Conservation (phyloP, 2,888 invertebrate species). For the Hyalella azteca region DNA sequence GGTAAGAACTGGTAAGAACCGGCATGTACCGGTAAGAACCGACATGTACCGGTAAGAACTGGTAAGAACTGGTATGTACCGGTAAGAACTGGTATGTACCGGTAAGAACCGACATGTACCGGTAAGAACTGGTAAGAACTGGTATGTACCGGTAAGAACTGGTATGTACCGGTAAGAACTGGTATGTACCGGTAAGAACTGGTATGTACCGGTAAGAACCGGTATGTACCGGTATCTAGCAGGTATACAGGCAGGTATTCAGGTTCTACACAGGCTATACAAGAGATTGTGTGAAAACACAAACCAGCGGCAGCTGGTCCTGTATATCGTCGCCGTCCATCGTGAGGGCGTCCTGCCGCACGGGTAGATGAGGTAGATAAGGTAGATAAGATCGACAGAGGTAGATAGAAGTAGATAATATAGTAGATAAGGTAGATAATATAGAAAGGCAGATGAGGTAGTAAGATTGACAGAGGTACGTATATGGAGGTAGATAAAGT, state of each 20-base stretch:
- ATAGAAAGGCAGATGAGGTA: neutral
- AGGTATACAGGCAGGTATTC: neutral
- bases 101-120: too few species aligned
- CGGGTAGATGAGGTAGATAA: conserved; percentile 18
- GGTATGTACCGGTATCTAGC: neutral
- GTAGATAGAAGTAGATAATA: neutral
- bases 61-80: too few species aligned
- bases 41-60: too few species aligned
- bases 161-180: too few species aligned
- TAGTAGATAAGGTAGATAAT: neutral
- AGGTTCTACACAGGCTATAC: neutral
- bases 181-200: conserved; percentile 19
- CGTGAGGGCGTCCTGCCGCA: conserved; percentile 63
- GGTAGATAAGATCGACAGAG: neutral
- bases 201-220: too few species aligned
- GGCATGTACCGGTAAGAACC: too few species aligned
- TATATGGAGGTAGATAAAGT: neutral
- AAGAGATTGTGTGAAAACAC: neutral
- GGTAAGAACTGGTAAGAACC: too few species aligned
- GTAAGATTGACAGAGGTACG: neutral
- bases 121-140: too few species aligned
- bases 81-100: too few species aligned
- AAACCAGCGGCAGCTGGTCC: conserved; percentile 89
- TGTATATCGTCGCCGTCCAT: conserved; percentile 83
- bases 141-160: too few species aligned